Evolutionary conservation across 2,113 vertebrate genomes (phyloP), one percentile per base, ranked within the genome.

Genomic region (Rhinoderma darwinii): DNA sequence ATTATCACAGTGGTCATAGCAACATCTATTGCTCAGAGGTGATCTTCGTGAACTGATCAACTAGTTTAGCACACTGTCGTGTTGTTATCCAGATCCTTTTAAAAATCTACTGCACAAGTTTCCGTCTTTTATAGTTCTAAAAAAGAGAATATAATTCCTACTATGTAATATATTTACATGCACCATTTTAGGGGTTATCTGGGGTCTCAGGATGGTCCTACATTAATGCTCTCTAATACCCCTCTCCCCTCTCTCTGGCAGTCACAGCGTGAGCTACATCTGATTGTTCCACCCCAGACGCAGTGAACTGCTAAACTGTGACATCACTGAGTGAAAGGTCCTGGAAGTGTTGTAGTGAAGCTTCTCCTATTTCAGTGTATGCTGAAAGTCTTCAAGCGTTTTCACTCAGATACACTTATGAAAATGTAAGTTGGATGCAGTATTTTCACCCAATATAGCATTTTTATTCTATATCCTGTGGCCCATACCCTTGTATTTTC

Each of bases 1-100:
- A 73, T 84, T 75, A 82, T 82, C 79, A 44, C 37, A 44, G 56
- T 43, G 56, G 17, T 66, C 79, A 44, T 12, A 43, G 51, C 39
- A 20, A 43, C 59, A 44, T 81, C 56, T 63, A 43, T 17, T 7
- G 20, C 78, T 41, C 12, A 12, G 30, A 10, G 51, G 47, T 12
- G 4, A 75, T 27, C 5, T n/a, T 61, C 35, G 10, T 27, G 25
- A 4, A 81, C 32, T 61, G 56, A 14, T 43, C 54, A 20, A 43
- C 54, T 17, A 30, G 32, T 56, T 59, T 59, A 80, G 17, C 5
- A 43, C 39, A 30, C 43, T 18, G 50, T 47, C 11, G 17, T 1
- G 22, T 7, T 27, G 73, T 47, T 75, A 37, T 39, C 2, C 6
- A 72, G 68, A 72, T 10, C 35, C 66, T 39, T 68, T 37, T 2